Evolutionary conservation across 2,797 vertebrate species (phyloP).

Genomic region (Lacerta bilineata): DNA sequence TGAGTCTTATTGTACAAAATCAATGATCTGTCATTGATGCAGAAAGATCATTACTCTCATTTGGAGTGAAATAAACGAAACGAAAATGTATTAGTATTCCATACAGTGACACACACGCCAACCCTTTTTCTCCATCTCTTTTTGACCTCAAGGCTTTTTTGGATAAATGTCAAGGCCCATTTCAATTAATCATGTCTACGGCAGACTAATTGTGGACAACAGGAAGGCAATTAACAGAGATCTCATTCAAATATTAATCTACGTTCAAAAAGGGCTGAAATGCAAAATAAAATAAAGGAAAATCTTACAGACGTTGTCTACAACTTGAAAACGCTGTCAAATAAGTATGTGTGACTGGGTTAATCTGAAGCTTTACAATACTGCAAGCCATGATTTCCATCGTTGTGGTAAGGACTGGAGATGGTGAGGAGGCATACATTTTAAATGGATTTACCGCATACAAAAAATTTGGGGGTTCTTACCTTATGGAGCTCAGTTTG

Average conservation of each 20-base stretch:
- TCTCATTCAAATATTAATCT: slow-evolving; percentile 80
- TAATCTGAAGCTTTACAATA: neutral
- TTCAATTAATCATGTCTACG: slow-evolving; percentile 83
- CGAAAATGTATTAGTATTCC: slow-evolving; percentile 78
- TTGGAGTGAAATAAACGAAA: slow-evolving; percentile 49
- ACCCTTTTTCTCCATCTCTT: slow-evolving; percentile 80
- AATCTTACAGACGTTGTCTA: neutral
- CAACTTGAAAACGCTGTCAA: neutral
- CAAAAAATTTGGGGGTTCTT: no score
- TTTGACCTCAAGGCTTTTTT: slow-evolving; percentile 83
- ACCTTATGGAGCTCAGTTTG: no score
- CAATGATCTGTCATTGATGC: slow-evolving; percentile 68
- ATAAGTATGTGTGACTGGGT: neutral
- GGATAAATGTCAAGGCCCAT: slow-evolving; percentile 83
- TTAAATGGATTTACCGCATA: no score
- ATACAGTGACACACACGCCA: slow-evolving; percentile 64
- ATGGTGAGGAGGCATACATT: no score
- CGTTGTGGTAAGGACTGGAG: neutral
- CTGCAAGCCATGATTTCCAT: neutral
- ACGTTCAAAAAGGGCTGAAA: slow-evolving; percentile 67
- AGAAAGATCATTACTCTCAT: slow-evolving; percentile 69
- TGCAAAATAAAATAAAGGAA: slow-evolving; percentile 41
- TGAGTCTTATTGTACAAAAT: slow-evolving; percentile 47
- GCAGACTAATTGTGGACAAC: slow-evolving; percentile 83
- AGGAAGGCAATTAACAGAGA: slow-evolving; percentile 80